Conservation (phyloP, 2,888 invertebrate species). For the Cerastis rubricosa region DNA sequence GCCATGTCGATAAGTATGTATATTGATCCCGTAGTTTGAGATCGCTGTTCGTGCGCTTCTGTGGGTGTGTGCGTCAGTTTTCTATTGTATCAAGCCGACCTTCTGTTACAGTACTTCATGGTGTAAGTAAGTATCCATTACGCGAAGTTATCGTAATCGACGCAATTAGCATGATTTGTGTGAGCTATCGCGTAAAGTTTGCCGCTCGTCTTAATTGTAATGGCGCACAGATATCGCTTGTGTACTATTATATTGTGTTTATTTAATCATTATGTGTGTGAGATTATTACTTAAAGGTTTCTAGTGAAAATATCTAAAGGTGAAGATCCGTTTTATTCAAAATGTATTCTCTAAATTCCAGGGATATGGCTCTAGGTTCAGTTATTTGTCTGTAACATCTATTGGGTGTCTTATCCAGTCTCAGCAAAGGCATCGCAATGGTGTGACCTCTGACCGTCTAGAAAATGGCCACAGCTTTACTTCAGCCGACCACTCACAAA, state of each 20-base stretch:
- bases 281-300: not conserved
- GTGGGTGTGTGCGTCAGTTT: not conserved
- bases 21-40: not conserved
- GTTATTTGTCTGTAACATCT: not conserved
- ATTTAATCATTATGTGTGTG: not conserved
- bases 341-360: too few relatives aligned
- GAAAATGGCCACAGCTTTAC: not conserved
- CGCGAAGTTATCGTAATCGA: conserved; percentile 40
- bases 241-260: not conserved
- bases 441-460: not conserved
- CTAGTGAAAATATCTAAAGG: not conserved
- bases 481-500: not conserved
- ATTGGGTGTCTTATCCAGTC: not conserved
- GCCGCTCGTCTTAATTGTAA: conserved; percentile 33
- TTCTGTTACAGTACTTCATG: not conserved
- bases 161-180: conserved; percentile 44
- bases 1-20: not conserved
- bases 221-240: conserved; percentile 22
- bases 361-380: too few relatives aligned
- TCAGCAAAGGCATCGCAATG: not conserved
- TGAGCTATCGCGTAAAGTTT: conserved; percentile 26
- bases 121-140: conserved; percentile 28
- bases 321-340: not conserved
- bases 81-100: not conserved
- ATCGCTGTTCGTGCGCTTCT: too few relatives aligned